phyloP scores from a whole-genome alignment of 2,888 invertebrate genomes.

The Diadromus collaris region DNA sequence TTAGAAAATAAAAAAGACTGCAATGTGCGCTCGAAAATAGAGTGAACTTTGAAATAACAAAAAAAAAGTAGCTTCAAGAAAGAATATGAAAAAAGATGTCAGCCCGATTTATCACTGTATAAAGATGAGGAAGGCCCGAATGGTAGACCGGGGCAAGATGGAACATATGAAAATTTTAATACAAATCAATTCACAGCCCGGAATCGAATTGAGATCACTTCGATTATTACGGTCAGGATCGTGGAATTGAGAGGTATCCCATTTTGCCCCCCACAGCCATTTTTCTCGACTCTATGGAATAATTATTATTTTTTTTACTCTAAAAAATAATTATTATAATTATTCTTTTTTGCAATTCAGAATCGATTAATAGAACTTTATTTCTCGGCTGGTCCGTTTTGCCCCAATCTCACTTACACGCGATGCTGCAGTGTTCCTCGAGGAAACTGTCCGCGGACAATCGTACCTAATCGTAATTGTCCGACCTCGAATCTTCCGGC shows the following conservation, averaged over 20 bases:
- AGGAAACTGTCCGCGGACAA: conserved; percentile 18
- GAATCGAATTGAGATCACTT: too few relatives aligned
- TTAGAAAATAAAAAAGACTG: background rate
- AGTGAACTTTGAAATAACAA: background rate
- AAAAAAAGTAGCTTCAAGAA: background rate
- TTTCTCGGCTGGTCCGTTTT: too few relatives aligned
- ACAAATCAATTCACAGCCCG: too few relatives aligned
- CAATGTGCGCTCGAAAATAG: background rate
- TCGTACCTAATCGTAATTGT: conserved; percentile 32
- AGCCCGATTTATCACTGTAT: too few relatives aligned
- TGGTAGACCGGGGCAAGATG: background rate
- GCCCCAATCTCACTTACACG: background rate
- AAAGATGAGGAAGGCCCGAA: too few relatives aligned
- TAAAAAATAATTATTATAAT: too few relatives aligned
- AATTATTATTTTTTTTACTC: too few relatives aligned
- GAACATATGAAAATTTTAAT: background rate
- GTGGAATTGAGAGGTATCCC: too few relatives aligned
- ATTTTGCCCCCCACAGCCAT: background rate
- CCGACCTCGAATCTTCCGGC: conserved; percentile 10
- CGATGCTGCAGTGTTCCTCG: background rate
- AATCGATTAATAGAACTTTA: too few relatives aligned
- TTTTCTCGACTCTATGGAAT: background rate
- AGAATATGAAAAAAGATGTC: background rate
- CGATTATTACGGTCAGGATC: too few relatives aligned
- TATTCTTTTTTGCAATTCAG: too few relatives aligned